Percentiles rank a stretch among this genome's conserved stretches.
These are phyloP conservation scores for Lepidocyrtoides sp. DNA, from an alignment of 2,888 invertebrate genomes.

Conservation along the genomic window DNA sequence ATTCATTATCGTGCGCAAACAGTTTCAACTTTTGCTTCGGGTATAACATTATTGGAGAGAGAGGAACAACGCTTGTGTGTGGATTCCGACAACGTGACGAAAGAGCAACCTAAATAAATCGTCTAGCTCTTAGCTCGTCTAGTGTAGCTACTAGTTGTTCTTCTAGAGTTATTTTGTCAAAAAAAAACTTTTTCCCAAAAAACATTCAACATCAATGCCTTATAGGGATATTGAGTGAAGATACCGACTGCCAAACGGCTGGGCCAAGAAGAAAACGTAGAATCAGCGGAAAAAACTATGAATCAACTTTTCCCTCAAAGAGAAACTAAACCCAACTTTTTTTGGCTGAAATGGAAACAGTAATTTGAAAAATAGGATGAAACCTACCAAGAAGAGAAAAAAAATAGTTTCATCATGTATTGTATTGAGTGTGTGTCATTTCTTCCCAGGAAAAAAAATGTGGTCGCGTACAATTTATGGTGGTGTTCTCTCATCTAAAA, in stretches of 20 bases:
- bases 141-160: neutral
- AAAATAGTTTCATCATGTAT: neutral
- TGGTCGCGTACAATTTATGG: conserved; percentile 5
- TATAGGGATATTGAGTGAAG: neutral
- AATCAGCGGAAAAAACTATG: conserved; percentile 57
- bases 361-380: conserved; percentile 31
- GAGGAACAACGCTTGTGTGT: neutral
- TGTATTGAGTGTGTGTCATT: conserved; percentile 6
- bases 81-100: conserved; percentile 6
- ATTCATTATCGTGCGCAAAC: neutral
- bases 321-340: neutral
- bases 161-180: neutral
- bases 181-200: neutral
- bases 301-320: conserved; percentile 20
- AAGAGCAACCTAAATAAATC: conserved; percentile 37
- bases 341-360: conserved; percentile 35
- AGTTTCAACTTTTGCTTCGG: neutral
- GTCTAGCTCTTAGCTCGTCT: neutral
- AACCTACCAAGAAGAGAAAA: neutral
- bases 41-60: neutral
- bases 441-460: neutral
- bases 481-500: neutral
- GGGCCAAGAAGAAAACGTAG: conserved; percentile 52
- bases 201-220: conserved; percentile 12
- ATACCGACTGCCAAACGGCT: conserved; percentile 32